Base-by-base conservation (phyloP, 2,797 vertebrate species). In the Cyprinella venusta region DNA sequence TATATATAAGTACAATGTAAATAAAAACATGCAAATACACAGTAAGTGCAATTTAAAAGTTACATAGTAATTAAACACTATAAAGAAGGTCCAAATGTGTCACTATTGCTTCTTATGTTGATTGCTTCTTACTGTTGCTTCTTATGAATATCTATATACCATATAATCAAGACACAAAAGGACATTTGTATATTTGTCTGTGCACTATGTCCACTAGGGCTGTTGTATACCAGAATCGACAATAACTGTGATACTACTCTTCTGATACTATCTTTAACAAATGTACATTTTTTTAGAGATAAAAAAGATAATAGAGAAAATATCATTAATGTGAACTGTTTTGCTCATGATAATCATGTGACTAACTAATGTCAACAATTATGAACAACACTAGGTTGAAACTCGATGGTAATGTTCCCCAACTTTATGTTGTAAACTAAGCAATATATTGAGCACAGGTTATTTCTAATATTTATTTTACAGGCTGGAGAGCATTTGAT, bases 91-190 rank as follows among this genome's bases (percentile, higher is more conserved):
- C 12, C n/a, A 61, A 26, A 26, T 26, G 24, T 12, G 59, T 61
- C 59, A 26, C n/a, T 26, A 13, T 15, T 75, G 50, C 30, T 16
- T 24, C 54, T 24, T 56, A 75, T 59, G 18, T 12, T 75, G n/a
- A n/a, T n/a, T n/a, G n/a, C n/a, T n/a, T n/a, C n/a, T n/a, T n/a
- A 26, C n/a, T 26, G 6, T 15, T 75, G 50, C 30, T 16, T 24
- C 54, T 24, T 56, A 75, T 59, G 4, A 75, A 75, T 6, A 56
- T 16, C 10, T 38, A 38, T 15, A 6, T 75, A 56, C 19, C 18
- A 21, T 33, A 26, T 52, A 48, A 50, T 21, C 6, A 45, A 45
- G 40, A 24, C 87, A 87, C 78, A 81, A 85, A 83, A 61, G 8
- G 45, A 71, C 16, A 71, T 12, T 13, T 50, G 18, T 33, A 26